Evolutionary conservation across 2,888 invertebrate species (phyloP).

Genomic region (Plebejus anna): DNA sequence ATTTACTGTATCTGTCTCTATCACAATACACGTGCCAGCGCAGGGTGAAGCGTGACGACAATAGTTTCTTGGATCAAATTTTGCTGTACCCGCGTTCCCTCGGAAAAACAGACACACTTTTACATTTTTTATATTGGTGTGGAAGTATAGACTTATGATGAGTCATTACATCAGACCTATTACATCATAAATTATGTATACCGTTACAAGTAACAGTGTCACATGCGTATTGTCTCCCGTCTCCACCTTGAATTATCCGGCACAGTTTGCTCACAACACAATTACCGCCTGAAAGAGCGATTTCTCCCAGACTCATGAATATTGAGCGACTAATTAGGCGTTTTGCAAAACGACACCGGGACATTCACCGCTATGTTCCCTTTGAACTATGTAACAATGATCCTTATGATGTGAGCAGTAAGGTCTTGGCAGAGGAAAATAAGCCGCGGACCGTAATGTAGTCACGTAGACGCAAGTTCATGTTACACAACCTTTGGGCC

Average conservation of each 20-base stretch:
- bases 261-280: constrained; percentile 37
- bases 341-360: constrained; percentile 42
- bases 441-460: constrained; percentile 47
- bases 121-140: too few species aligned
- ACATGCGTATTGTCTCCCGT: not conserved
- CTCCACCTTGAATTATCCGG: constrained; percentile 20
- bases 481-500: constrained; percentile 72
- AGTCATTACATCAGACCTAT: not conserved
- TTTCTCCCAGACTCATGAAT: constrained; percentile 66
- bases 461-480: constrained; percentile 66
- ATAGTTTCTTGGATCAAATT: too few species aligned
- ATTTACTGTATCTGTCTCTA: too few species aligned
- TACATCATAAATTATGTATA: not conserved
- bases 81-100: too few species aligned
- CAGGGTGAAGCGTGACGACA: too few species aligned
- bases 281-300: constrained; percentile 55
- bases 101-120: too few species aligned
- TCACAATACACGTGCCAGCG: too few species aligned
- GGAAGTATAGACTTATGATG: too few species aligned
- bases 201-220: not conserved
- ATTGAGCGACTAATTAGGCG: constrained; percentile 56
- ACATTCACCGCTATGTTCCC: too few species aligned
- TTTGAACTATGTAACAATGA: too few species aligned
- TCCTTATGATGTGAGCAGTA: too few species aligned
- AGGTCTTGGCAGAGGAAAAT: too few species aligned